Evolutionary conservation across 2,888 invertebrate species (phyloP), one percentile per base, ranked within the genome.

Genomic region (Eumacrocentrus americanus): DNA sequence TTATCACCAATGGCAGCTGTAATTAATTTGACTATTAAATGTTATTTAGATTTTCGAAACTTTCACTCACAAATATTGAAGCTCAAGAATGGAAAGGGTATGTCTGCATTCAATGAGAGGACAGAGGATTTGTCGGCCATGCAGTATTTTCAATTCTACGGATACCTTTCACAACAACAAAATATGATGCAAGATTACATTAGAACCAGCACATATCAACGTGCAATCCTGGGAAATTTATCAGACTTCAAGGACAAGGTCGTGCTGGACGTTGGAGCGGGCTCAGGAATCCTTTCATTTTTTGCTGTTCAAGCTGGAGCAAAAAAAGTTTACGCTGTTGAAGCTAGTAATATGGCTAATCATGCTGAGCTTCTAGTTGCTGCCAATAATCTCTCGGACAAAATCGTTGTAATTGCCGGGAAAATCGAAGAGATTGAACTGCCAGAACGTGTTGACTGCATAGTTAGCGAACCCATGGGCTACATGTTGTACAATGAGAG

Each of bases 141-240:
- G 83, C 98, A 99, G 83, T 99, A 99, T 86, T 98, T 98, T 81
- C 97, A 98, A 86, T 99, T 99, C 83, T 99, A 99, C 83, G 98
- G 98, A 67, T 98, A 98, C 83, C 84, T 99, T 70, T 97, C 97
- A 59, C 99, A 99, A 81, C 99, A 99, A 82, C 99, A 99, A 83
- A 99, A 99, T 80, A 99, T 99, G 98, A 93, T 99, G 92, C 98
- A 99, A 84, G 99, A 99, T 82, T 99, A 95, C 82, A 94, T 98
- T 67, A 87, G 99, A 71, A 99, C 99, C 46, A 95, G 96, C 78
- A 98, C 98, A 59, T 99, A 99, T 82, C 98, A 99, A 82, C 88
- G 94, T 74, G 98, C 99, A 58, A 97, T 99, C 80, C 84, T 97
- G 65, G 90, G 92, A 56, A 99, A 99, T 83, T 85, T 92, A 56